Base-by-base conservation (phyloP, 2,797 vertebrate species). In the Scleropages formosus region DNA sequence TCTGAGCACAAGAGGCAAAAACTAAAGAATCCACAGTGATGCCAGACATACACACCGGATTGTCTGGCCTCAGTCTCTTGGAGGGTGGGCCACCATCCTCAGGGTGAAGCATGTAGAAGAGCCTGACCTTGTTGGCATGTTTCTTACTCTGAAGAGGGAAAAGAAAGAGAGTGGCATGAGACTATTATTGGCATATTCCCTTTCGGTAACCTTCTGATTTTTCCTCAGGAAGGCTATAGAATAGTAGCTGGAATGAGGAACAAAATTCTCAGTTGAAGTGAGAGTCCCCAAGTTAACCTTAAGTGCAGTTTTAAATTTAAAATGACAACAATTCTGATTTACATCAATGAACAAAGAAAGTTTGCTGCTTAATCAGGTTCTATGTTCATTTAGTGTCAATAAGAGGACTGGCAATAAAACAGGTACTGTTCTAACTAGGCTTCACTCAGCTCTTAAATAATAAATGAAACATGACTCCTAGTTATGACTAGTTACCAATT, bases 71-170 rank as follows among this genome's bases (percentile, higher is more conserved):
- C 67, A 89, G 81, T 78, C 86, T 86, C 82, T 90, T 89, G 16
- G 88, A 88, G 0, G 87, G 88, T 0, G 88, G 88, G 22, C 88
- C 88, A 65, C 88, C 88, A 73, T 90, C 88, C 76, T 90, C 88
- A 8, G 88, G 88, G 78, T 90, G 88, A 26, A 90, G 82, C 88
- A 90, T 90, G 78, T 90, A 88, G 84, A 88, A 90, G 51, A 90
- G 83, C 13, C 88, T 85, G 2, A 90, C 88, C 77, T 90, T 90
- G 77, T 90, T 90, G 27, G 88, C 88, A 61, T 90, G 88, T 74
- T 90, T 90, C 81, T 90, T 90, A 80, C 88, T 90, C 88, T 90
- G 75, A 66, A 66, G 62, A 24, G 49, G 12, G 49, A 47, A 39
- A 31, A 6, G 44, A 49, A 4, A n/a, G 53, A 58, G 31, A 39